These are phyloP conservation scores for Belgica antarctica DNA, from an alignment of 2,888 invertebrate species.

Conservation along the genomic window DNA sequence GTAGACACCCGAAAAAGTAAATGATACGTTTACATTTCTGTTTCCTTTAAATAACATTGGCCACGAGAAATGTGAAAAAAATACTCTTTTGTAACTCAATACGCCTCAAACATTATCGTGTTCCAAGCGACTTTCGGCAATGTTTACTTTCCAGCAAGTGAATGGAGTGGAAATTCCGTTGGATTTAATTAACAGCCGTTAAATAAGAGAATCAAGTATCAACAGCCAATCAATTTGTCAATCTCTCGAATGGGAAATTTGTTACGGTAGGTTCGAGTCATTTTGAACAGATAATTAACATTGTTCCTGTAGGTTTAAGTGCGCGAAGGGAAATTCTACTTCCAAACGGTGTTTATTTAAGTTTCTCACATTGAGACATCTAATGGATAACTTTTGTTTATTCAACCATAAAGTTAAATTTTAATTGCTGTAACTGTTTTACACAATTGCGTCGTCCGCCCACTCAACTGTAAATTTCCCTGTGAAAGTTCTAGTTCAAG, in stretches of 20 bases:
- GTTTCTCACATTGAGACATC: no score
- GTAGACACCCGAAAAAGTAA: not conserved
- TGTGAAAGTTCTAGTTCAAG: not conserved
- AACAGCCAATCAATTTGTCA: constrained; percentile 25
- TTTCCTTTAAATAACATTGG: constrained; percentile 16
- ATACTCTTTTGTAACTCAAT: not conserved
- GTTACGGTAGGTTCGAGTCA: not conserved
- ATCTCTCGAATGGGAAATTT: not conserved
- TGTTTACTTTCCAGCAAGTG: not conserved
- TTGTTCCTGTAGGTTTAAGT: constrained; percentile 8
- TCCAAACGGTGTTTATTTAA: not conserved
- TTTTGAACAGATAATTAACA: not conserved
- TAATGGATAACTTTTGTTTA: constrained; percentile 14
- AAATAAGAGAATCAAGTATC: not conserved
- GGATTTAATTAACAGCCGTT: not conserved
- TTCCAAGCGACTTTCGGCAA: constrained; percentile 18
- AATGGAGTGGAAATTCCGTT: not conserved
- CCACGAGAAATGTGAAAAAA: not conserved
- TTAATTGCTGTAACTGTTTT: not conserved
- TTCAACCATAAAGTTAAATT: not conserved
- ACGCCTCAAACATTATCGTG: constrained; percentile 21
- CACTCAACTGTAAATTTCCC: not conserved
- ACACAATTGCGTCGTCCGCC: not conserved
- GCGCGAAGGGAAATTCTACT: not conserved
- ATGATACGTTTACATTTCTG: constrained; percentile 11